A percentile compares a stretch with the other conserved stretches of the same genome.
Evolutionary conservation across 2,797 vertebrate genomes (phyloP).

Genomic region (Enteromius radiatus): DNA sequence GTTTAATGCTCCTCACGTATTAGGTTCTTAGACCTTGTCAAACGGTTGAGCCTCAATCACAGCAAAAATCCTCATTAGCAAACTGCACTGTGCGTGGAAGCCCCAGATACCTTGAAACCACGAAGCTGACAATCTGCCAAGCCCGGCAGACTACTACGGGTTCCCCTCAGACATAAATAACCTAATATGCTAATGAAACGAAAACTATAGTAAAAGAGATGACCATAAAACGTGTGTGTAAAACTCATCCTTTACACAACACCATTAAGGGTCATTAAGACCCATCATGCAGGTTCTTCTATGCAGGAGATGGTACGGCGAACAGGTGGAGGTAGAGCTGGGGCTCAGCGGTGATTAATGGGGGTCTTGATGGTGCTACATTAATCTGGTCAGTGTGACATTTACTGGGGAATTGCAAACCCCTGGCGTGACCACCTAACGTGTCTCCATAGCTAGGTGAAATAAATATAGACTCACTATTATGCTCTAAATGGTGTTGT

Average conservation of each 20-base stretch:
- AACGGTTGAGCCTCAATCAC: slow-evolving; percentile 28
- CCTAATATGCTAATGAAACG: slow-evolving; percentile 23
- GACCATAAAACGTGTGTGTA: not conserved
- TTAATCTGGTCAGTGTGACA: slow-evolving; percentile 59
- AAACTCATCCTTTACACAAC: slow-evolving; percentile 19
- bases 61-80: slow-evolving; percentile 22
- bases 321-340: slow-evolving; percentile 55
- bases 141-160: not conserved
- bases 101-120: not conserved
- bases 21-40: slow-evolving; percentile 23
- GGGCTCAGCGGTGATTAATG: slow-evolving; percentile 56
- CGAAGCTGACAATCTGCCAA: slow-evolving; percentile 11
- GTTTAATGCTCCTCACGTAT: slow-evolving; percentile 7
- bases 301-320: not conserved
- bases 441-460: slow-evolving; percentile 9
- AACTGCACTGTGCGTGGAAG: not conserved
- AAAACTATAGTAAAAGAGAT: slow-evolving; percentile 21
- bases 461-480: slow-evolving; percentile 45
- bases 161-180: slow-evolving; percentile 13
- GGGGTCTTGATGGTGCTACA: slow-evolving; percentile 61
- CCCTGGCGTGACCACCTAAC: not conserved
- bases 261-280: slow-evolving; percentile 44
- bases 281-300: slow-evolving; percentile 20
- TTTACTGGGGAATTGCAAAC: slow-evolving; percentile 18
- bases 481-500: slow-evolving; percentile 37